Base-by-base conservation (phyloP, 2,797 vertebrate species). In the Anolis apletophallus region DNA sequence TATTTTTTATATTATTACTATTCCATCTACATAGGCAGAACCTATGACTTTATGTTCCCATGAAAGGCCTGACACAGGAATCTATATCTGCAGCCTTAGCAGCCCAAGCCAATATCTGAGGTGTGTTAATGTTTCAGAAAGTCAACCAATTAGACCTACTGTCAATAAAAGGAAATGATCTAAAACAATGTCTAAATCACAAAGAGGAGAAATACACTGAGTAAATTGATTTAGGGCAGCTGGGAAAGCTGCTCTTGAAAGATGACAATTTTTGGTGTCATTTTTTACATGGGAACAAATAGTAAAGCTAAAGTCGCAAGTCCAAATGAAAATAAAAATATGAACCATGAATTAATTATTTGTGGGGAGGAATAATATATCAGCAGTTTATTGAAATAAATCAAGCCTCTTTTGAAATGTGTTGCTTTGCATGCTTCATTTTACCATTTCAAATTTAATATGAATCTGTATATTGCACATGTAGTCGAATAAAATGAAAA, bases 101-200 rank as follows among this genome's bases (percentile, higher is more conserved):
- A 89, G 57, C 61, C 67, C 85, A 71, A 89, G 84, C 0, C 36
- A 89, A 76, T 90, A 26, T 84, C 85, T 32, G 3, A n/a, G n/a
- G 90, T 34, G 1, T 75, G 36, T 83, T 88, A 88, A 89, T 88
- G 84, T 91, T 84, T 92, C 82, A 84, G 90, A 88, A 91, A 85
- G 69, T 61, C 88, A 91, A 89, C 80, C 55, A 83, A 87, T 78
- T 82, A 84, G 36, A 79, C 19, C 90, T 55, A 73, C 21, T 92
- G 76, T 88, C 89, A 91, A 86, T 94, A 92, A 91, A 90, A 87
- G 92, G 59, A 86, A 90, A 86, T 83, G 0, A 85, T 85, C 85
- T 89, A 87, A 90, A 91, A 0, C 74, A 57, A 71, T 78, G 87
- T 32, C 71, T 89, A 92, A 91, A 90, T 87, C 16, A 87, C 54